phyloP scores from a whole-genome alignment of 2,888 invertebrate species.

The Dichetophora obliterata region DNA sequence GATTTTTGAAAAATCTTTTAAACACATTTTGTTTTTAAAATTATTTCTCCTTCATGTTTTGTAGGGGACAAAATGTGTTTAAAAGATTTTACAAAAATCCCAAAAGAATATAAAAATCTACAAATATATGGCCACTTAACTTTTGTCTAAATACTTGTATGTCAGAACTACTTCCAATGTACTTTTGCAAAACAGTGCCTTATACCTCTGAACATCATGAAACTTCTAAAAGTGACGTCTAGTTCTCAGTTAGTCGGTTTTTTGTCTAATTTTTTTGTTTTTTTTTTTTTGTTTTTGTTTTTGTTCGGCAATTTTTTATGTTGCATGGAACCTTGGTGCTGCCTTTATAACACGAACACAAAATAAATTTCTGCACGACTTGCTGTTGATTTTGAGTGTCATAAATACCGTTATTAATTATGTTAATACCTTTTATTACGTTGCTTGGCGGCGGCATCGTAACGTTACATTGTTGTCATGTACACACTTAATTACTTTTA shows the following conservation, averaged over 20 bases:
- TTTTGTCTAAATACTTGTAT: not conserved
- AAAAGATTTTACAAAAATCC: too few species aligned
- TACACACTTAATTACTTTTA: not conserved
- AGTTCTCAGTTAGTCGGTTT: conserved; percentile 37
- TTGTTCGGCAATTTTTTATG: conserved; percentile 13
- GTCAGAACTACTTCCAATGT: not conserved
- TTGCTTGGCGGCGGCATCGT: conserved; percentile 32
- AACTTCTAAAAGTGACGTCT: conserved; percentile 28
- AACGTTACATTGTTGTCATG: conserved; percentile 15
- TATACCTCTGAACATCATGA: too few species aligned
- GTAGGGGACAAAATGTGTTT: too few species aligned
- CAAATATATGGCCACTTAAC: not conserved
- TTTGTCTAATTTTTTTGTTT: conserved; percentile 30
- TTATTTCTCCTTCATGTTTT: too few species aligned
- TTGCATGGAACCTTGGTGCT: not conserved
- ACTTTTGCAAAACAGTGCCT: too few species aligned
- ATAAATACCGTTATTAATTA: conserved; percentile 31
- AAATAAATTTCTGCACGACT: conserved; percentile 26
- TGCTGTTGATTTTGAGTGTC: conserved; percentile 23
- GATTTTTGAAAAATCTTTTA: too few species aligned
- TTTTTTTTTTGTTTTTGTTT: conserved; percentile 7
- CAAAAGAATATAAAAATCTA: not conserved
- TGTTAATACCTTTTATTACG: conserved; percentile 16
- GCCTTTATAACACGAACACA: not conserved
- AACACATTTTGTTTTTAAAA: too few species aligned